These are phyloP conservation scores for Indicator maculatus DNA, from an alignment of 2,113 vertebrate genomes.

Conservation along the genomic window DNA sequence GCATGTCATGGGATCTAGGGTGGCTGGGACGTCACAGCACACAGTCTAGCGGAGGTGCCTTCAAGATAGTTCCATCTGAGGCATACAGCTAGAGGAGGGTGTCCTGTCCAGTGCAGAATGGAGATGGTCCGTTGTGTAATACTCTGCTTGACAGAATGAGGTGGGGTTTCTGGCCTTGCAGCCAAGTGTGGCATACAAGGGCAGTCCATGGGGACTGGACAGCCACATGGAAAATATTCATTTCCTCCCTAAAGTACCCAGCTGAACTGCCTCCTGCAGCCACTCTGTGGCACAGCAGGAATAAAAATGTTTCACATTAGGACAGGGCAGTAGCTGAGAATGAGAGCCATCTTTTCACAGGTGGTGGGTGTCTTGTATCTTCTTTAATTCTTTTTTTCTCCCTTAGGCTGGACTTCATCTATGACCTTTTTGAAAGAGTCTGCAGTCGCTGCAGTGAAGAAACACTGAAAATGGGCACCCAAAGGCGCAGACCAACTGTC, in stretches of 20 bases:
- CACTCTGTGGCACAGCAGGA: not conserved
- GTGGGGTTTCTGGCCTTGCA: not conserved
- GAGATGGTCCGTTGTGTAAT: not conserved
- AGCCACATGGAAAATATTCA: not conserved
- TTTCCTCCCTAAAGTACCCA: not conserved
- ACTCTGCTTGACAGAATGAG: not conserved
- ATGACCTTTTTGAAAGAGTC: constrained; percentile 90
- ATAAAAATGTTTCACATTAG: not conserved
- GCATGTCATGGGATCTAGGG: not conserved
- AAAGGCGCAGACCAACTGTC: constrained; percentile 90
- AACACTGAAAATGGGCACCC: constrained; percentile 90
- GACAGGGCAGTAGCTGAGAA: not conserved
- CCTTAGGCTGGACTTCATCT: constrained; percentile 90
- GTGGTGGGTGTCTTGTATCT: not conserved
- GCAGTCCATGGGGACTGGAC: accelerated
- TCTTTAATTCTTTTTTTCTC: constrained; percentile 2
- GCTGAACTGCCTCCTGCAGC: not conserved
- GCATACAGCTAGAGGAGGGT: not conserved
- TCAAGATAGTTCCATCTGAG: not conserved
- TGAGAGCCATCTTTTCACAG: not conserved
- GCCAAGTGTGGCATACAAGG: not conserved
- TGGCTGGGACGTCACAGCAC: not conserved
- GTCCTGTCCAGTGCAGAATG: not conserved
- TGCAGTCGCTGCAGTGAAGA: constrained; percentile 86
- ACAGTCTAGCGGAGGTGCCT: not conserved